Conservation (phyloP, 2,888 invertebrate genomes). For the Cosmopolites sordidus region DNA sequence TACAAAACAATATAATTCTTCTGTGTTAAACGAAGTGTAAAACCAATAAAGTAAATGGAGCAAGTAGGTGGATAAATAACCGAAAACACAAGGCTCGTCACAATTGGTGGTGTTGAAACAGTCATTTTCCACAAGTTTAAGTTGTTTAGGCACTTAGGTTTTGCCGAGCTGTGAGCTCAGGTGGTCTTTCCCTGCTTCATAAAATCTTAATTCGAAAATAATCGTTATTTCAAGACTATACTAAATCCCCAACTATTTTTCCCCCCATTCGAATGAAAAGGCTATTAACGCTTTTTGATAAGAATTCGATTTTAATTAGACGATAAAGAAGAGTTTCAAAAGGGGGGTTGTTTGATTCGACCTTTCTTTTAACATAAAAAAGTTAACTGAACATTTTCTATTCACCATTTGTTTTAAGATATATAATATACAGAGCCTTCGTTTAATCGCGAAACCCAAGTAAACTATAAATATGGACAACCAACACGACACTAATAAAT, state of each 20-base stretch:
- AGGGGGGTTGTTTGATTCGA: too few species aligned
- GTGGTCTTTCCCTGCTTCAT: conserved; percentile 16
- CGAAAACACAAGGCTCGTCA: not conserved
- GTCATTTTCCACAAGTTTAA: conserved; percentile 9
- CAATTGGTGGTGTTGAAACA: not conserved
- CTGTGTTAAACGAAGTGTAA: not conserved
- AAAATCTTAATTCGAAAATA: conserved; percentile 18
- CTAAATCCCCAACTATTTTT: not conserved
- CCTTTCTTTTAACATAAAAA: too few species aligned
- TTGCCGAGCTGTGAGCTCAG: conserved; percentile 12
- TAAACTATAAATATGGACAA: too few species aligned
- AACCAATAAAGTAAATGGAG: not conserved
- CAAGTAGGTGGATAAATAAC: not conserved
- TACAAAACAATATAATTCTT: too few species aligned
- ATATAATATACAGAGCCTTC: too few species aligned
- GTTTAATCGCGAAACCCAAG: too few species aligned
- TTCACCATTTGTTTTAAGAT: too few species aligned
- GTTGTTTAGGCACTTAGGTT: conserved; percentile 10
- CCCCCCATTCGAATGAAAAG: conserved; percentile 4
- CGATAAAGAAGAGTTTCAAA: too few species aligned
- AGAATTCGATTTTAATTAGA: conserved; percentile 17
- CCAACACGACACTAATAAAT: too few species aligned
- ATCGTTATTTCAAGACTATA: conserved; percentile 9
- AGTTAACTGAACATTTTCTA: too few species aligned
- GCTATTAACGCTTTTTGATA: conserved; percentile 14